These are phyloP conservation scores for Chalcis sispes DNA, from an alignment of 2,888 invertebrate species.

Conservation along the genomic window DNA sequence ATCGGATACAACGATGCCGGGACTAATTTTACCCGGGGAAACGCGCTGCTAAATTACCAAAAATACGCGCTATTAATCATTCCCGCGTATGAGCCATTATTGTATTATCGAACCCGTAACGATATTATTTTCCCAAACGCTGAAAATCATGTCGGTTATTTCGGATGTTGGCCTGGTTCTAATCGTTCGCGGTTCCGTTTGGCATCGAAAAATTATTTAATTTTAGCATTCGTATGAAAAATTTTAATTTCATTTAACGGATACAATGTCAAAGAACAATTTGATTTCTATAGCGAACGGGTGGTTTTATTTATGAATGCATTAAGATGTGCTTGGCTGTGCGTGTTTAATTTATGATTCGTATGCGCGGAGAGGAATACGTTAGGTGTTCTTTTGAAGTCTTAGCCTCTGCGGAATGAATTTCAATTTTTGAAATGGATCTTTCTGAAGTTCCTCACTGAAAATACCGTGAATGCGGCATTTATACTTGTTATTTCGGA, in stretches of 20 bases:
- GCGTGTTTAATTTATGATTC: constrained; percentile 32
- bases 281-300: neutral
- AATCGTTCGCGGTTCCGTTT: neutral
- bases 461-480: neutral
- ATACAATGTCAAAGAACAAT: neutral
- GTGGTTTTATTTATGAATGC: neutral
- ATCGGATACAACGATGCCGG: constrained; percentile 8
- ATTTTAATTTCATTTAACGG: too few relatives aligned
- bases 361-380: neutral
- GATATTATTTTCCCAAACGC: constrained; percentile 17
- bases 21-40: neutral
- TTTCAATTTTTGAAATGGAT: constrained; percentile 26
- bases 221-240: too few relatives aligned
- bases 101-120: constrained; percentile 18
- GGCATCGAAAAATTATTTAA: too few relatives aligned
- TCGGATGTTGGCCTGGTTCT: neutral
- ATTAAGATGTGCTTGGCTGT: neutral
- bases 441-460: neutral
- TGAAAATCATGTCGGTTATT: neutral
- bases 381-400: constrained; percentile 3
- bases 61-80: constrained; percentile 9
- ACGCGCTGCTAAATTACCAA: constrained; percentile 15
- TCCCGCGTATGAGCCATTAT: constrained; percentile 9
- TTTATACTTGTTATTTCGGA: neutral
- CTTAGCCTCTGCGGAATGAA: constrained; percentile 13